These are phyloP conservation scores for Spisula subtruncata DNA, from an alignment of 2,888 invertebrate genomes.

Conservation along the genomic window DNA sequence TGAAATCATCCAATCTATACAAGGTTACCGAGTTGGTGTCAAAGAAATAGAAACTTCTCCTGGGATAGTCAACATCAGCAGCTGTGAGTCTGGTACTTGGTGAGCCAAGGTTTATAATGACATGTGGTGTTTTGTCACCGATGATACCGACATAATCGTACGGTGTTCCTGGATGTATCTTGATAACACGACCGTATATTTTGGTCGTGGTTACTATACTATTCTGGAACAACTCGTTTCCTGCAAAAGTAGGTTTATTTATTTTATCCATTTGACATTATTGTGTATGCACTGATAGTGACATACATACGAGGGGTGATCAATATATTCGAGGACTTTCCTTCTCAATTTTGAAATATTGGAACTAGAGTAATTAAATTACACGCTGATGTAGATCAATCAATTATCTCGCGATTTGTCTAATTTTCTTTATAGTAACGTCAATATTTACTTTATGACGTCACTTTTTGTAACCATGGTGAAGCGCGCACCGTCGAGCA, in stretches of 20 bases:
- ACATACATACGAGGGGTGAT: no score
- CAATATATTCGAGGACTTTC: no score
- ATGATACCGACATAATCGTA: background rate
- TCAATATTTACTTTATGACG: no score
- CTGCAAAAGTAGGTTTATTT: background rate
- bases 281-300: no score
- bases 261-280: no score
- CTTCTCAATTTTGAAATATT: no score
- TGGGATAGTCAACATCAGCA: conserved; percentile 32
- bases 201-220: background rate
- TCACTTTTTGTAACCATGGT: no score
- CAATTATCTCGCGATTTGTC: no score
- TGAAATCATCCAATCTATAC: conserved; percentile 11
- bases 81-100: background rate
- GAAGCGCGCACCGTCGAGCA: no score
- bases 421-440: no score
- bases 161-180: background rate
- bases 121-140: background rate
- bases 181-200: background rate
- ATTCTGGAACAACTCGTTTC: background rate
- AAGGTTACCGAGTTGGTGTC: conserved; percentile 28
- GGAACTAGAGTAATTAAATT: no score
- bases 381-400: no score
- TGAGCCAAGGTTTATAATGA: background rate
- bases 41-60: conserved; percentile 36